Conservation (phyloP, 2,113 vertebrate genomes). For the Leiothrix lutea region DNA sequence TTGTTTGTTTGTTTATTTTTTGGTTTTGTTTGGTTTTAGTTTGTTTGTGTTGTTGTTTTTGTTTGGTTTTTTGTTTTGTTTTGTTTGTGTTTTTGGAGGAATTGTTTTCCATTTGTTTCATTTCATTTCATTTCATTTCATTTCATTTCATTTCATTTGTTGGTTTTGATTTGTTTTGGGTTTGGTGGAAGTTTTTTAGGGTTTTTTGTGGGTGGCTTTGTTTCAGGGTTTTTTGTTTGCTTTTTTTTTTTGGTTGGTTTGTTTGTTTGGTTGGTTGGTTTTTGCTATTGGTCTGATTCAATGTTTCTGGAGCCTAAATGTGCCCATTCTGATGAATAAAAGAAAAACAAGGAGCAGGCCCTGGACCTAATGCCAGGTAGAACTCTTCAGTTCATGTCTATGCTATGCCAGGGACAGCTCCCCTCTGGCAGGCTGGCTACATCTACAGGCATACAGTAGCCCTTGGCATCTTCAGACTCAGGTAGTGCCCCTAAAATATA, state of each 20-base stretch:
- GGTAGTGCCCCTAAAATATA: not conserved
- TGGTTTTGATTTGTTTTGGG: not conserved
- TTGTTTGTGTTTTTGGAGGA: not conserved
- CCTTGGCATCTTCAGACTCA: not conserved
- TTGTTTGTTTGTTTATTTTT: too few species aligned
- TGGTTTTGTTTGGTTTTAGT: not conserved
- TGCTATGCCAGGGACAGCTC: not conserved
- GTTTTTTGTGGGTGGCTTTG: not conserved
- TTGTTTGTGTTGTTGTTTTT: not conserved
- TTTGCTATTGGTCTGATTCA: not conserved
- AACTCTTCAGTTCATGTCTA: not conserved
- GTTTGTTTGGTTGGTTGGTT: not conserved
- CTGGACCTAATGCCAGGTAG: rapidly evolving
- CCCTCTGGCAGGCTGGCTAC: not conserved
- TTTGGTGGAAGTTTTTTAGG: not conserved
- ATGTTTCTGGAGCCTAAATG: not conserved
- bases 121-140: too few species aligned
- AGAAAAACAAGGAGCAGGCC: not conserved
- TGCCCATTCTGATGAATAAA: not conserved
- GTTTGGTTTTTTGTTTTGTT: not conserved
- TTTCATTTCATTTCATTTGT: too few species aligned
- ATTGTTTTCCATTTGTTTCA: not conserved
- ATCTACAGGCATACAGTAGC: rapidly evolving
- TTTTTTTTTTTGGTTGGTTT: too few species aligned
- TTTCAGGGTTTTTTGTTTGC: too few species aligned